These are phyloP conservation scores for Zonitis immaculata DNA, from an alignment of 2,888 invertebrate species.

Conservation along the genomic window DNA sequence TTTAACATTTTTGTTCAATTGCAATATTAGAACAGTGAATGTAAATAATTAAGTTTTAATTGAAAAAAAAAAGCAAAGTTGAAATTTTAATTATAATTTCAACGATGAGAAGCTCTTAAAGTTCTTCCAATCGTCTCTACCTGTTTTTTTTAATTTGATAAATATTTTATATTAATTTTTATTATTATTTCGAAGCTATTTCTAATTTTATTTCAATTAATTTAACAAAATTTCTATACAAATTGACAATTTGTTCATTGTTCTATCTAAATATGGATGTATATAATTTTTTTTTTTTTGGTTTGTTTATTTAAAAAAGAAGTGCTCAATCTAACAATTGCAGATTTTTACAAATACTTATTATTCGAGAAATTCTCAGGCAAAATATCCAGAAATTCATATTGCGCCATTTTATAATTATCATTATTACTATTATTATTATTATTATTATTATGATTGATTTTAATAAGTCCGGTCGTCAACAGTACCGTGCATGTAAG, in stretches of 20 bases:
- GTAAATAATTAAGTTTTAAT: too few relatives aligned
- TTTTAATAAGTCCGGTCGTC: conserved; percentile 50
- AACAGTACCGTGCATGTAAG: conserved; percentile 53
- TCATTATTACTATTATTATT: too few relatives aligned
- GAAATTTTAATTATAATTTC: too few relatives aligned
- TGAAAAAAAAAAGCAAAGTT: too few relatives aligned
- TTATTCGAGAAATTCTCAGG: conserved; percentile 12
- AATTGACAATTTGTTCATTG: conserved; percentile 38
- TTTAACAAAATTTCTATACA: conserved; percentile 34
- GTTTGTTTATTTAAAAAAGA: conserved; percentile 14
- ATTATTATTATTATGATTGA: too few relatives aligned
- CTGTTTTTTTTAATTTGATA: too few relatives aligned
- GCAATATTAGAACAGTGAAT: too few relatives aligned
- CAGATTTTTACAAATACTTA: conserved; percentile 24
- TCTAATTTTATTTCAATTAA: conserved; percentile 1
- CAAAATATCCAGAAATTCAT: conserved; percentile 4
- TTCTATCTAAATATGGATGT: conserved; percentile 39
- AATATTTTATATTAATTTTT: neutral
- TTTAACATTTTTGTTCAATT: too few relatives aligned
- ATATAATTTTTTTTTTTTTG: neutral
- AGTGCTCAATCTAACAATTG: conserved; percentile 36
- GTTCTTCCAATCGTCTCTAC: too few relatives aligned
- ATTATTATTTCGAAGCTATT: neutral
- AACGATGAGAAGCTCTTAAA: too few relatives aligned
- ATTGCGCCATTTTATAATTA: too few relatives aligned